Evolutionary conservation across 2,888 invertebrate species (phyloP), one percentile per base, ranked within the genome.

Genomic region (Perdita meconis): DNA sequence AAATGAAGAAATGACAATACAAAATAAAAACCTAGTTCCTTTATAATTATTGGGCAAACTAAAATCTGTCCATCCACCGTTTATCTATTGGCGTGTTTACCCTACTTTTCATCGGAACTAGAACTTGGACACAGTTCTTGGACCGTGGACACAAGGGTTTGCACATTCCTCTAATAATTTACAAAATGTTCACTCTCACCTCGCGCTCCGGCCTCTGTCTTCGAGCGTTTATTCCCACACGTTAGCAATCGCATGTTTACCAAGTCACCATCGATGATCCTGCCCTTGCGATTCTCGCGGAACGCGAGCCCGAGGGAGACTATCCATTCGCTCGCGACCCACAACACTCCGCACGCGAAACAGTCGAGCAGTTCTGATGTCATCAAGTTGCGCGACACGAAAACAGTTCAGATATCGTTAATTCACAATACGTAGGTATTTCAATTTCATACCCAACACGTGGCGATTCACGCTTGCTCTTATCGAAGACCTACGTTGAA

Each of bases 251-350:
- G 69, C 78, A 76, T 76, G 57, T 65, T 76, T 57, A 50, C 22
- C 1, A 26, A 16, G 13, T 59, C n/a, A 10, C 19, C 36, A 2
- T 63, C 34, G 61, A n/a, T n/a, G n/a, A 63, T 75, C 34, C 24
- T 56, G 8, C 12, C 1, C 10, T 16, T 22, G n/a, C 36, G 42
- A 40, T 56, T 42, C 22, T 10, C 56, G n/a, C 8, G 30, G 40
- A 60, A 36, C 19, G 26, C 19, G 36, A 50, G 40, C 22, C 34
- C 24, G 16, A 59, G 36, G 16, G 67, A 67, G 44, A 57, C 53
- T 38, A 76, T 76, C 76, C 78, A 70, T 70, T 65, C 60, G 61
- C 69, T 53, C 19, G n/a, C 56, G 34, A 55, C 19, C 53, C 75
- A 64, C 13, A 77, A 36, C 44, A 47, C 53, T 16, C 68, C 19